Percentiles rank a stretch among this genome's conserved stretches.
phyloP scores from a whole-genome alignment of 2,113 vertebrate species.

The Semnornis frantzii region DNA sequence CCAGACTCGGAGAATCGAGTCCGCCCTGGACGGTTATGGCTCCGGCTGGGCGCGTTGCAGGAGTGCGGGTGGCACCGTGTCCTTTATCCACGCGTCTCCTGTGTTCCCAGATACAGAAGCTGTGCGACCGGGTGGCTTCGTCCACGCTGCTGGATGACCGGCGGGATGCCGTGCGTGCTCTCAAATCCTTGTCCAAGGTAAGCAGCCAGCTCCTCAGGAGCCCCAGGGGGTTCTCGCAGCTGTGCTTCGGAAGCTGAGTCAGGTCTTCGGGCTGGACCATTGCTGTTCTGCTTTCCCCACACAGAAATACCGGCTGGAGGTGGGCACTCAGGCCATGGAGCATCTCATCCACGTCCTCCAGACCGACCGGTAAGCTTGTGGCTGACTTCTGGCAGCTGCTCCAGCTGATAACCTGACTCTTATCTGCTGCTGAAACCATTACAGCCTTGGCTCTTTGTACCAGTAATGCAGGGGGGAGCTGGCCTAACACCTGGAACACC shows the following conservation, averaged over 20 bases:
- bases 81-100: neutral
- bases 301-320: slow-evolving; percentile 95
- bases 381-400: neutral
- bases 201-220: rapidly evolving
- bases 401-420: rapidly evolving
- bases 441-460: rapidly evolving
- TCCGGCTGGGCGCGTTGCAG: no score
- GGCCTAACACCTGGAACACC: rapidly evolving
- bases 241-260: rapidly evolving
- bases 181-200: slow-evolving; percentile 91
- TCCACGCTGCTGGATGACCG: slow-evolving; percentile 96
- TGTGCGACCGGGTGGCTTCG: slow-evolving; percentile 95
- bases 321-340: slow-evolving; percentile 93
- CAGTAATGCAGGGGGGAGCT: rapidly evolving
- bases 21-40: neutral
- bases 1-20: neutral
- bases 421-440: rapidly evolving
- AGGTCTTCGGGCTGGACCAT: rapidly evolving
- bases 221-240: rapidly evolving
- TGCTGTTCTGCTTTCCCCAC: rapidly evolving
- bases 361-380: slow-evolving; percentile 87
- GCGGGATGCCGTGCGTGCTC: slow-evolving; percentile 93
- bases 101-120: slow-evolving; percentile 89
- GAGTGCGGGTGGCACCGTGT: no score
- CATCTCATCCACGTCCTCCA: slow-evolving; percentile 92